These are phyloP conservation scores for Sarcophaga rosellei DNA, from an alignment of 2,888 invertebrate genomes.

Conservation along the genomic window DNA sequence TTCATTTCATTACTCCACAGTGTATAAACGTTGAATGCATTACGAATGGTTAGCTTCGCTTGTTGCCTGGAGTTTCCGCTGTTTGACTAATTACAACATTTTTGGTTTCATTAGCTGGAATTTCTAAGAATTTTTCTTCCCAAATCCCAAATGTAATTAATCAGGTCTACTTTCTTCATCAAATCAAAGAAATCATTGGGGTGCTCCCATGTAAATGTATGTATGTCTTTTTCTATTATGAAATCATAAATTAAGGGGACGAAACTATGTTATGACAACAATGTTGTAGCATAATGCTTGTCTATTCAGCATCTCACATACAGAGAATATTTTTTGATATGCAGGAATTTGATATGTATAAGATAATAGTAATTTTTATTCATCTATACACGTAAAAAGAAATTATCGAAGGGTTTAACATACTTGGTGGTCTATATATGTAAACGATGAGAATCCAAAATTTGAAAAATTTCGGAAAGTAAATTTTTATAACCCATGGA, in stretches of 20 bases:
- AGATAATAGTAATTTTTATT: too few species aligned
- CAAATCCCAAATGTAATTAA: neutral
- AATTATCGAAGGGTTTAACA: too few species aligned
- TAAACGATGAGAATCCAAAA: too few species aligned
- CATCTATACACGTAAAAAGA: too few species aligned
- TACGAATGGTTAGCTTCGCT: neutral
- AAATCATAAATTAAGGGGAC: neutral
- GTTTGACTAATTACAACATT: conserved; percentile 57
- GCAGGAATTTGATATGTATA: neutral
- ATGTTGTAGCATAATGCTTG: neutral
- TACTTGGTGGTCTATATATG: too few species aligned
- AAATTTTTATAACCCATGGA: too few species aligned
- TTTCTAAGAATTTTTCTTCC: neutral
- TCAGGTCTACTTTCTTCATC: neutral
- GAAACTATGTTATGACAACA: conserved; percentile 33
- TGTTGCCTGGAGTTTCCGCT: conserved; percentile 55
- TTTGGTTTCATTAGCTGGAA: conserved; percentile 27
- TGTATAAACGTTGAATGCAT: conserved; percentile 35
- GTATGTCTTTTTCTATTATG: neutral
- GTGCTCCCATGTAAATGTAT: neutral
- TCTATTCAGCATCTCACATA: neutral
- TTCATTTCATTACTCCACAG: conserved; percentile 53
- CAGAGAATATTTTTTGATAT: neutral
- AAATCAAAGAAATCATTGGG: conserved; percentile 33
- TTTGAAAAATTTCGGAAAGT: too few species aligned